phyloP scores from a whole-genome alignment of 2,888 invertebrate genomes.

The Idaea aversata region DNA sequence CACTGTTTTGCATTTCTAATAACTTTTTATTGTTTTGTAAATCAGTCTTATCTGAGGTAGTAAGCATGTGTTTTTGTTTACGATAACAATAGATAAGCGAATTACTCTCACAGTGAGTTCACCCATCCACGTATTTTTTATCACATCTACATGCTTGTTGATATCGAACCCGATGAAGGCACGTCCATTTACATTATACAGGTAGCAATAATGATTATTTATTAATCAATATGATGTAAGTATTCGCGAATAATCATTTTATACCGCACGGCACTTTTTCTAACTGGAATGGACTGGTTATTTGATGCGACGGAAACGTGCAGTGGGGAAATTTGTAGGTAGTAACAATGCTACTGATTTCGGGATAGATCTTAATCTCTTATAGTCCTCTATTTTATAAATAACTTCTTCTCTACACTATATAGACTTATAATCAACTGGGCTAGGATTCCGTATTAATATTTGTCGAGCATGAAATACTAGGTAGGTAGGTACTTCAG shows the following conservation, averaged over 20 bases:
- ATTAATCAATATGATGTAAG: neutral
- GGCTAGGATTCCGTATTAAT: too few species aligned
- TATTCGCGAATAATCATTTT: neutral
- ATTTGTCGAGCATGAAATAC: too few species aligned
- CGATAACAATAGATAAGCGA: neutral
- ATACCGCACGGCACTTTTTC: conserved; percentile 4
- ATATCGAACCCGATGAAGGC: neutral
- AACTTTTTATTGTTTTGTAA: too few species aligned
- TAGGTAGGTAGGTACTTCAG: too few species aligned
- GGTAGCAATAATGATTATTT: neutral
- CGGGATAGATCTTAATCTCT: neutral
- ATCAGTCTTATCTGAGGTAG: neutral
- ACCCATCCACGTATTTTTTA: neutral
- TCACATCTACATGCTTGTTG: neutral
- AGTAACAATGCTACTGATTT: neutral
- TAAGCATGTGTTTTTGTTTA: neutral
- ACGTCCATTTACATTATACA: neutral
- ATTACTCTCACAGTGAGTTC: neutral
- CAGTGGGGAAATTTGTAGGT: neutral
- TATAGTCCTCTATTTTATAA: too few species aligned
- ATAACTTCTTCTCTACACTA: too few species aligned
- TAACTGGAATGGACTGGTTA: neutral
- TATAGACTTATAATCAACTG: too few species aligned
- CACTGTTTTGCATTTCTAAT: too few species aligned
- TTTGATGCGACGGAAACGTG: neutral